phyloP scores from a whole-genome alignment of 2,888 invertebrate genomes.

The Adineta ricciae region DNA sequence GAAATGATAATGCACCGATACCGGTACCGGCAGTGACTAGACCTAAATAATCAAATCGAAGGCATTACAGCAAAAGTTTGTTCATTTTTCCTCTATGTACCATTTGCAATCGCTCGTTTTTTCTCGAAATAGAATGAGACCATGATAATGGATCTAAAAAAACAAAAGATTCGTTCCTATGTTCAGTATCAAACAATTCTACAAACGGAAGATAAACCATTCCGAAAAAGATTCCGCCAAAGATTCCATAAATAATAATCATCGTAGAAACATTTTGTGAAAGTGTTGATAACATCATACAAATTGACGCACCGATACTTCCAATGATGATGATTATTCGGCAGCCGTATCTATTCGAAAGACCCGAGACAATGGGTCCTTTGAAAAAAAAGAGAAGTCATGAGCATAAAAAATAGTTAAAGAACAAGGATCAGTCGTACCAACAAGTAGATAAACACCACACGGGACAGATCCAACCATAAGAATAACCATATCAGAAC shows the following conservation, averaged over 20 bases:
- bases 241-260: conserved; percentile 29
- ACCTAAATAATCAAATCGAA: background rate
- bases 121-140: conserved; percentile 32
- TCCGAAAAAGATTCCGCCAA: conserved; percentile 22
- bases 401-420: too few relatives aligned
- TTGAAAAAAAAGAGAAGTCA: background rate
- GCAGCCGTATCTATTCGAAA: conserved; percentile 31
- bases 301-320: conserved; percentile 21
- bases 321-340: conserved; percentile 28
- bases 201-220: background rate
- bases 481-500: background rate
- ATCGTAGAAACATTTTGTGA: conserved; percentile 23
- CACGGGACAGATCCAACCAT: conserved; percentile 8
- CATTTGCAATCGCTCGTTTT: conserved; percentile 32
- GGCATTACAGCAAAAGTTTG: background rate
- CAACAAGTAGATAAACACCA: conserved; percentile 19
- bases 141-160: conserved; percentile 30
- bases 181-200: background rate
- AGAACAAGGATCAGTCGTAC: background rate
- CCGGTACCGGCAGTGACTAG: conserved; percentile 31
- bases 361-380: conserved; percentile 28
- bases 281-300: conserved; percentile 9
- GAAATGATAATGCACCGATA: conserved; percentile 27
- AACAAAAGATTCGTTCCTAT: background rate
- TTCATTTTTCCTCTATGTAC: background rate